These are phyloP conservation scores for Lordiphosa clarofinis DNA, from an alignment of 1,140 invertebrate species.

Conservation along the genomic window DNA sequence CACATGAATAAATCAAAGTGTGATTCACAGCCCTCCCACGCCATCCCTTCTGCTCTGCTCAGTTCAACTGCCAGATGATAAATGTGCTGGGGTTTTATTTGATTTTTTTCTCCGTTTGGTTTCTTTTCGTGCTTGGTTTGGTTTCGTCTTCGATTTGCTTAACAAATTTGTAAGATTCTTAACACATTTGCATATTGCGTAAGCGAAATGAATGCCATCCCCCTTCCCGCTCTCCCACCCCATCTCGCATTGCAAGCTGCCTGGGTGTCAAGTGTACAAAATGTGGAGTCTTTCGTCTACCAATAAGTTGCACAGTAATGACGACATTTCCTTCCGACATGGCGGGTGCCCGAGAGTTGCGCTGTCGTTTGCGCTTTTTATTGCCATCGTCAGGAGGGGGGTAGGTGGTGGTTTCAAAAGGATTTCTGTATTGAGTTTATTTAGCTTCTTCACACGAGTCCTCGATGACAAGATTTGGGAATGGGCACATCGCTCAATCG, in stretches of 20 bases:
- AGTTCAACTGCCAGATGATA: conserved; percentile 55
- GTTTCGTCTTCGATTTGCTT: conserved; percentile 69
- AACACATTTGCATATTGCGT: conserved; percentile 74
- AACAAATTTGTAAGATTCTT: conserved; percentile 76
- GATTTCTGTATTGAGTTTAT: conserved; percentile 63
- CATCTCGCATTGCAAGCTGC: conserved; percentile 1
- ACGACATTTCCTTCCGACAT: conserved; percentile 66
- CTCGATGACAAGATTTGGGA: background rate
- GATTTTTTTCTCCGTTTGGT: no score
- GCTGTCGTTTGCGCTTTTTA: conserved; percentile 57
- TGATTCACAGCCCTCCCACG: conserved; percentile 24
- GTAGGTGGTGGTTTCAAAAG: conserved; percentile 16
- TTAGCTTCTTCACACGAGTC: conserved; percentile 37
- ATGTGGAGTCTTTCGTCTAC: conserved; percentile 20
- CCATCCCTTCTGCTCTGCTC: background rate
- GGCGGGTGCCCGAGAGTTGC: conserved; percentile 14
- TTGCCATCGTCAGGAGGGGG: conserved; percentile 42
- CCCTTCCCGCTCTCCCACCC: no score
- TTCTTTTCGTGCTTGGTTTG: conserved; percentile 23
- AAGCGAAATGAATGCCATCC: conserved; percentile 29
- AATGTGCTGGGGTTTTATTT: conserved; percentile 46
- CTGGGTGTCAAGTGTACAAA: conserved; percentile 55
- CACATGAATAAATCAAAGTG: conserved; percentile 73
- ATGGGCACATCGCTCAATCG: conserved; percentile 49
- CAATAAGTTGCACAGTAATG: conserved; percentile 60